phyloP scores from a whole-genome alignment of 2,113 vertebrate genomes.

The Neogale vison region DNA sequence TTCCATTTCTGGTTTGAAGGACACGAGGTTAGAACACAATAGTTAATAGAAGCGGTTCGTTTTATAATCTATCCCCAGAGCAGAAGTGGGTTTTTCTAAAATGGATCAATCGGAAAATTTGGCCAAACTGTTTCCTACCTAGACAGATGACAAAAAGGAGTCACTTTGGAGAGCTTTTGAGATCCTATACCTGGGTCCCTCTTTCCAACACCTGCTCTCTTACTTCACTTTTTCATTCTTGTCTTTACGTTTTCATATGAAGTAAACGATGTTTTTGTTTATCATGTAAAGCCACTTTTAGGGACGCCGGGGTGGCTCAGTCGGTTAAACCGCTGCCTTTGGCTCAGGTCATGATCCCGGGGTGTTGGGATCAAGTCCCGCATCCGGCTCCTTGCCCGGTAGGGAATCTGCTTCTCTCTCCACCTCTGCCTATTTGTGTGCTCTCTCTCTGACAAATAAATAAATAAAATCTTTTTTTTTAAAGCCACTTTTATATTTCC shows the following conservation, averaged over 20 bases:
- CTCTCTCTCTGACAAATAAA: too few relatives aligned
- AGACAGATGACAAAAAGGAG: neutral
- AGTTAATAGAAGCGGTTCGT: neutral
- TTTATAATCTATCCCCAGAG: neutral
- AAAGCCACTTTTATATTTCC: slow-evolving; percentile 23
- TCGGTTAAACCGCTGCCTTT: too few relatives aligned
- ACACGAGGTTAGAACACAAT: neutral
- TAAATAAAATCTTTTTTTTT: too few relatives aligned
- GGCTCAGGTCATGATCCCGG: too few relatives aligned
- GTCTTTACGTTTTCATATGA: neutral
- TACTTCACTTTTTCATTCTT: neutral
- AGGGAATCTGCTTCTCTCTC: too few relatives aligned
- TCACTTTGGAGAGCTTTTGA: neutral
- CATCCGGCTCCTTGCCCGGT: too few relatives aligned
- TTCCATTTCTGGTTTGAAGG: neutral
- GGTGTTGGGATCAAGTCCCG: too few relatives aligned
- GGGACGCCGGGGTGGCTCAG: too few relatives aligned
- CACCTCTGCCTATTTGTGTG: too few relatives aligned
- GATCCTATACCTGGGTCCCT: neutral
- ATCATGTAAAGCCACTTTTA: neutral
- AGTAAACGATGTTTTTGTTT: slow-evolving; percentile 25
- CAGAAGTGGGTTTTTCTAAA: slow-evolving; percentile 25
- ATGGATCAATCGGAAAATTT: neutral
- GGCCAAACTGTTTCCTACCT: neutral
- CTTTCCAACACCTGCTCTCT: neutral